phyloP scores from a whole-genome alignment of 2,113 vertebrate genomes.

The Nothobranchius furzeri region DNA sequence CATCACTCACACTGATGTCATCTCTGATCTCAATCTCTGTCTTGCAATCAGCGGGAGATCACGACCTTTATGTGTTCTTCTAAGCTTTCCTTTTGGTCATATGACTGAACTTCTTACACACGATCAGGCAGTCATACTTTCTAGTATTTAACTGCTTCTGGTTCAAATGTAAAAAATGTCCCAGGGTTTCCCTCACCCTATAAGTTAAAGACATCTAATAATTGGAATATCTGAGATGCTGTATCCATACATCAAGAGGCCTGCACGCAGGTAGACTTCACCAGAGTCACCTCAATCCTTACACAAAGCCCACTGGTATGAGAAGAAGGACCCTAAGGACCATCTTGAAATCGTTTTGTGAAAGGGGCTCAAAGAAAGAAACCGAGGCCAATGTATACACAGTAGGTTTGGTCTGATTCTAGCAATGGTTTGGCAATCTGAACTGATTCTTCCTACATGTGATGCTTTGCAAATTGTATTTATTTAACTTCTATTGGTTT shows the following conservation, averaged over 20 bases:
- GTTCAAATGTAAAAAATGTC: background rate
- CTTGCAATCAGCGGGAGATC: slow-evolving; percentile 29
- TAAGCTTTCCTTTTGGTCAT: slow-evolving; percentile 23
- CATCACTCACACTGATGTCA: slow-evolving; percentile 29
- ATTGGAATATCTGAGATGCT: no score
- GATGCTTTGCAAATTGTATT: background rate
- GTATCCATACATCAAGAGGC: no score
- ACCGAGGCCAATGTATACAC: no score
- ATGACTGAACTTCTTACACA: background rate
- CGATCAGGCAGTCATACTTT: background rate
- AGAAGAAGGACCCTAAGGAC: no score
- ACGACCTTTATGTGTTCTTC: slow-evolving; percentile 47
- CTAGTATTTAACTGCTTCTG: background rate
- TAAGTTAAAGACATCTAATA: no score
- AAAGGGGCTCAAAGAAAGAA: no score
- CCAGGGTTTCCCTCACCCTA: no score
- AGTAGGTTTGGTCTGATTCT: background rate
- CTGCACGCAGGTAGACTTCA: no score
- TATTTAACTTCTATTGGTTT: background rate
- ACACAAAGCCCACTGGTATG: no score
- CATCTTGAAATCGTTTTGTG: no score
- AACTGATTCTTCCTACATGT: background rate
- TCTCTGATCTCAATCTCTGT: slow-evolving; percentile 38
- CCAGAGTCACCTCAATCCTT: no score
- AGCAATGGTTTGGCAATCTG: background rate